A percentile compares a stretch with the other conserved stretches of the same genome.
Evolutionary conservation across 2,113 vertebrate species (phyloP).

Genomic region (Eolophus roseicapilla): DNA sequence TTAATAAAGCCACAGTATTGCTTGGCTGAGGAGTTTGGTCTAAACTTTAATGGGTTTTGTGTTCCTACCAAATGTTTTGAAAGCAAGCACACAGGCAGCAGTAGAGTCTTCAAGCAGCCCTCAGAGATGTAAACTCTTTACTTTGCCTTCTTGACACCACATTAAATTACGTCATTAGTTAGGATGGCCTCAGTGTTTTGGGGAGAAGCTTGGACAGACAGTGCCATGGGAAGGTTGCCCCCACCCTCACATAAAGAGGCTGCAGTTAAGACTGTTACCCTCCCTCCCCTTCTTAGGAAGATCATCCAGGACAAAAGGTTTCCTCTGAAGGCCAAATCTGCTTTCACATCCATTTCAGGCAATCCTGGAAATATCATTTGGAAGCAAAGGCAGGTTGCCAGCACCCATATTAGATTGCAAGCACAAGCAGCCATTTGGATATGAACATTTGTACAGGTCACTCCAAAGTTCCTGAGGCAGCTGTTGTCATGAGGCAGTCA

Average conservation of each 20-base stretch:
- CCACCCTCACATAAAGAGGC: background rate
- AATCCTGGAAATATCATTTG: background rate
- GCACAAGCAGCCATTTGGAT: background rate
- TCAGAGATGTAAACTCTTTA: background rate
- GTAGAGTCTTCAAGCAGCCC: background rate
- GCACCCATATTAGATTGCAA: background rate
- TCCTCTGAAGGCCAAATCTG: background rate
- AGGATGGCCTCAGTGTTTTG: background rate
- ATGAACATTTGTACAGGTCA: background rate
- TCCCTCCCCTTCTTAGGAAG: background rate
- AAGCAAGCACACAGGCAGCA: background rate
- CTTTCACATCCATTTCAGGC: background rate
- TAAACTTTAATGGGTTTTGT: background rate
- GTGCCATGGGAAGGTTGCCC: background rate
- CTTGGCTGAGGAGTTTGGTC: background rate
- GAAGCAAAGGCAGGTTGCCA: background rate
- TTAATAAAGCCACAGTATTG: conserved; percentile 9
- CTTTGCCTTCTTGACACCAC: background rate
- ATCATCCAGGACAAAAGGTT: background rate
- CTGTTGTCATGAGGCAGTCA: background rate
- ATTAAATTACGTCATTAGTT: background rate
- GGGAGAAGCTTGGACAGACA: background rate
- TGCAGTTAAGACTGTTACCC: background rate
- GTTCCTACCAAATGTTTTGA: background rate
- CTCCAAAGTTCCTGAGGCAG: background rate